A percentile compares a stretch with the other conserved stretches of the same genome.
phyloP scores from a whole-genome alignment of 92 coral and sea anemone species.

The Parazoanthus darwini region DNA sequence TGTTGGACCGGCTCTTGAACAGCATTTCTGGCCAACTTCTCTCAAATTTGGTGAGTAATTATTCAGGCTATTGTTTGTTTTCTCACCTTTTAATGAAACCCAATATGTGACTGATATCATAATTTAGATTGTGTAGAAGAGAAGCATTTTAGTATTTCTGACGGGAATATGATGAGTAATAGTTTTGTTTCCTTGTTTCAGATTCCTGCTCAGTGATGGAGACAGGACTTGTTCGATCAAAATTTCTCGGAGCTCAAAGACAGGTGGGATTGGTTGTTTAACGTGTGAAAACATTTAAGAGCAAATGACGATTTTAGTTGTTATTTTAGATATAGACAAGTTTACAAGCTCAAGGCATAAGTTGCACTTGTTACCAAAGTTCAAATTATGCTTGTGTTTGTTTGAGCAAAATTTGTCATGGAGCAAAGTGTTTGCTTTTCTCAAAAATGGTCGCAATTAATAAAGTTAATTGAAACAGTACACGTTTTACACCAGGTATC shows the following conservation, averaged over 20 bases:
- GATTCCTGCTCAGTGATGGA: slow-evolving; percentile 90
- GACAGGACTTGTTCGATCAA: slow-evolving; percentile 84
- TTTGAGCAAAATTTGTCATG: no score
- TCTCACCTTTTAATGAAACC: not conserved
- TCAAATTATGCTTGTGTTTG: no score
- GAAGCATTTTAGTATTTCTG: not conserved
- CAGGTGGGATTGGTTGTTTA: slow-evolving; percentile 60
- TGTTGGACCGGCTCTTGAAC: slow-evolving; percentile 81
- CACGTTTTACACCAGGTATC: no score
- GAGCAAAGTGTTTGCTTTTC: no score
- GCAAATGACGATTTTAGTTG: no score
- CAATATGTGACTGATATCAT: not conserved
- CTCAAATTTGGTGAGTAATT: slow-evolving; percentile 88
- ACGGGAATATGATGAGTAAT: not conserved
- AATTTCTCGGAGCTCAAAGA: slow-evolving; percentile 90
- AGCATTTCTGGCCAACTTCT: slow-evolving; percentile 94
- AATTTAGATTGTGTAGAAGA: no score
- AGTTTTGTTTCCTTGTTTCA: slow-evolving; percentile 32
- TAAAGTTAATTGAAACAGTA: no score
- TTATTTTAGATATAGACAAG: no score
- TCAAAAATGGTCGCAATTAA: no score
- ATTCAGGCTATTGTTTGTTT: not conserved
- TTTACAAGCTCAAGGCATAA: no score
- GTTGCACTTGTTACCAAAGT: no score
- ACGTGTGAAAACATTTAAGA: no score